These are phyloP conservation scores for Spea bombifrons DNA, from an alignment of 2,113 vertebrate genomes.

Conservation along the genomic window DNA sequence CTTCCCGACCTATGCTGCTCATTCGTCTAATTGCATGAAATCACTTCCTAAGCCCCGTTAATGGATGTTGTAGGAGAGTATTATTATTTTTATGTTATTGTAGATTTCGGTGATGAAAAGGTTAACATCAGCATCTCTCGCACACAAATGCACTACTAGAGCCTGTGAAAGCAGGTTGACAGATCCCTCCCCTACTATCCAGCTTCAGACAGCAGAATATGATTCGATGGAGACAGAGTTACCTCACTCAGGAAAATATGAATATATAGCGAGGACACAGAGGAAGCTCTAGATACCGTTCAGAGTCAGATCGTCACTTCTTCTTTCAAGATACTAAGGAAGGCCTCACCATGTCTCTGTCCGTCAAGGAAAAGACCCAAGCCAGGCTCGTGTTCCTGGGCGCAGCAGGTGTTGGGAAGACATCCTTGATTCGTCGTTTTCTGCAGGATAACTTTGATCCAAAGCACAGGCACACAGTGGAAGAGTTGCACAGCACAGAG, in stretches of 20 bases:
- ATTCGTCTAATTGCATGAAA: no score
- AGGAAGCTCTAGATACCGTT: not conserved
- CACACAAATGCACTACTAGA: not conserved
- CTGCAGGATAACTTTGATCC: constrained; percentile 82
- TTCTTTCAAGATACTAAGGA: not conserved
- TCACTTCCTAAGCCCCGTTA: no score
- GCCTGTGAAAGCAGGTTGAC: not conserved
- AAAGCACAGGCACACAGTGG: constrained; percentile 84
- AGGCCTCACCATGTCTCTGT: constrained; percentile 68
- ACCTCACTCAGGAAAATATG: constrained; percentile 52
- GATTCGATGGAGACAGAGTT: constrained; percentile 57
- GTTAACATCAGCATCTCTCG: constrained; percentile 26
- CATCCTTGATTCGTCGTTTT: constrained; percentile 81
- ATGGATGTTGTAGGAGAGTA: no score
- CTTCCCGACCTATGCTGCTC: no score
- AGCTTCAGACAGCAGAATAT: constrained; percentile 36
- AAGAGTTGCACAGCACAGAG: constrained; percentile 87
- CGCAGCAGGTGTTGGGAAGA: constrained; percentile 84
- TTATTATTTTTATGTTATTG: no score
- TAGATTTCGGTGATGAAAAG: not conserved
- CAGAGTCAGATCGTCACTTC: not conserved
- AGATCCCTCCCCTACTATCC: constrained; percentile 46
- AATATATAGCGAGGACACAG: constrained; percentile 52
- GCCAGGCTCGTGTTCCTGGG: constrained; percentile 84
- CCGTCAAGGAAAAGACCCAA: constrained; percentile 80